phyloP scores from a whole-genome alignment of 2,113 vertebrate genomes.

The Lasiurus cinereus region DNA sequence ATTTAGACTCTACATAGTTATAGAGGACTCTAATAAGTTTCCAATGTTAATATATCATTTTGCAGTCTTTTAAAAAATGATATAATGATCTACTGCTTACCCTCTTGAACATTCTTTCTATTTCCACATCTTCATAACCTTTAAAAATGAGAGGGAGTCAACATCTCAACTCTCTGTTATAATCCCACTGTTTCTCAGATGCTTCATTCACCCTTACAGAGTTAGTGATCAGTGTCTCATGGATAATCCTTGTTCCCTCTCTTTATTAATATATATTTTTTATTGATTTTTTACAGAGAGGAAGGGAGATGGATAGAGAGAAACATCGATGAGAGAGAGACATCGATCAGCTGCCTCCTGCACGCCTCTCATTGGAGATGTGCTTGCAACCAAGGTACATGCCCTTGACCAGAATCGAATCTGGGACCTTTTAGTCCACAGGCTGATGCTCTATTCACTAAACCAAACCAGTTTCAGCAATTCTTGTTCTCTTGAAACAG shows the following conservation, averaged over 20 bases:
- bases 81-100: background rate
- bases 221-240: background rate
- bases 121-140: background rate
- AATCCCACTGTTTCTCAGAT: constrained; percentile 6
- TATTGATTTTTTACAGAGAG: too few relatives aligned
- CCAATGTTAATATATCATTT: constrained; percentile 37
- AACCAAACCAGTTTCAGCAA: background rate
- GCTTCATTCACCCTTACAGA: background rate
- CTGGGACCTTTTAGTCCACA: too few relatives aligned
- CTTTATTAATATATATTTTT: too few relatives aligned
- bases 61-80: background rate
- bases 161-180: background rate
- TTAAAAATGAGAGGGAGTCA: background rate
- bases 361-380: too few relatives aligned
- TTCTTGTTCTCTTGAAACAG: background rate
- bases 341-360: too few relatives aligned
- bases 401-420: too few relatives aligned
- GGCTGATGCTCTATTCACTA: too few relatives aligned
- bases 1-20: constrained; percentile 43
- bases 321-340: too few relatives aligned
- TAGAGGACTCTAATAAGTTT: background rate
- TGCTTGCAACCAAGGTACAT: too few relatives aligned
- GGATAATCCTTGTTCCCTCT: background rate
- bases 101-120: background rate
- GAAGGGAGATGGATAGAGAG: too few relatives aligned